Conservation (phyloP, 2,888 invertebrate genomes). For the Tetragonula carbonaria region DNA sequence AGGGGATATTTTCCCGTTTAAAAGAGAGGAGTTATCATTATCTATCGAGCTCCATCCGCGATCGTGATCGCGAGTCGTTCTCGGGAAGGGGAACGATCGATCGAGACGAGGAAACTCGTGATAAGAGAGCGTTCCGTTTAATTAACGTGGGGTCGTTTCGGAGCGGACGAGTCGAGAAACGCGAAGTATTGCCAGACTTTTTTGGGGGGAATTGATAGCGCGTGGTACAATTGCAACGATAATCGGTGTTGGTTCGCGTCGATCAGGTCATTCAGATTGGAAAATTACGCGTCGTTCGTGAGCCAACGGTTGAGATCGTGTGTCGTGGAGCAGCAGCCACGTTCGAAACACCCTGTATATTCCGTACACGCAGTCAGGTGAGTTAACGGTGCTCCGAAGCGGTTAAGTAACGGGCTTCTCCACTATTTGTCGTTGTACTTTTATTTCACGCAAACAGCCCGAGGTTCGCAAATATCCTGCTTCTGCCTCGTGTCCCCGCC, state of each 20-base stretch:
- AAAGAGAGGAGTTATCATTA: slow-evolving; percentile 9
- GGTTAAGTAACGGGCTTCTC: slow-evolving; percentile 83
- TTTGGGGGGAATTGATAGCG: not conserved
- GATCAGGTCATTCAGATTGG: slow-evolving; percentile 13
- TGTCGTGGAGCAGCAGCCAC: not conserved
- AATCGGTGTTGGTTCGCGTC: not conserved
- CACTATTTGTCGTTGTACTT: slow-evolving; percentile 74
- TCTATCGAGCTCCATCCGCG: no score
- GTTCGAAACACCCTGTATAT: slow-evolving; percentile 75
- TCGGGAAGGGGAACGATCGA: not conserved
- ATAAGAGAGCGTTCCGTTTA: slow-evolving; percentile 1
- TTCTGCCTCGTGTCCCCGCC: slow-evolving; percentile 1
- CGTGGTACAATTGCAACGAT: slow-evolving; percentile 3
- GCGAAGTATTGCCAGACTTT: not conserved
- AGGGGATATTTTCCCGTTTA: slow-evolving; percentile 15
- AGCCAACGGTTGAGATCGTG: no score
- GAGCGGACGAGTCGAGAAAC: not conserved
- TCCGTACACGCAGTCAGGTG: slow-evolving; percentile 81
- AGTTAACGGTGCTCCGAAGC: slow-evolving; percentile 82
- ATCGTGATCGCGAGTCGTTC: not conserved
- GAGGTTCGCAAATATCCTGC: slow-evolving; percentile 48
- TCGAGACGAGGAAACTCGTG: not conserved
- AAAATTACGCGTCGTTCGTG: slow-evolving; percentile 2
- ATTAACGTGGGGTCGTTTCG: not conserved
- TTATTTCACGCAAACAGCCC: slow-evolving; percentile 69